Percentiles rank a stretch among this genome's conserved stretches.
Evolutionary conservation across 2,797 vertebrate species (phyloP).

Genomic region (Chelon auratus): DNA sequence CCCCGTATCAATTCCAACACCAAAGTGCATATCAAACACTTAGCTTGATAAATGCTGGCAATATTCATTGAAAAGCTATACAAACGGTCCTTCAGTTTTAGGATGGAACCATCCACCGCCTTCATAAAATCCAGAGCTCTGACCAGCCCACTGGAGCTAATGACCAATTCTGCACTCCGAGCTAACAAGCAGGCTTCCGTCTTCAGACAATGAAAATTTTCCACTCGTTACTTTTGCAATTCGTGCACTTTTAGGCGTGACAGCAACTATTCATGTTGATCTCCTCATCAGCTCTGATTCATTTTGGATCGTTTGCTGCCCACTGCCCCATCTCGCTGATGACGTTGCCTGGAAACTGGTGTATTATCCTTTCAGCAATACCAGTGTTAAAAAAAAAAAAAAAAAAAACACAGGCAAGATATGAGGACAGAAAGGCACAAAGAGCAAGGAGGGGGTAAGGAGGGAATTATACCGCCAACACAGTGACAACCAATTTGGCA

Average conservation of each 20-base stretch:
- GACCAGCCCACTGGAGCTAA: neutral
- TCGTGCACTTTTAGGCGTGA: neutral
- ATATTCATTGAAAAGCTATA: too few species aligned
- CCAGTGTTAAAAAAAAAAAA: neutral
- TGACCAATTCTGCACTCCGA: neutral
- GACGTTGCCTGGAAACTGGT: neutral
- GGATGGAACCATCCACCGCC: neutral
- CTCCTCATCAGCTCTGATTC: neutral
- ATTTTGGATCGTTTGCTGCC: neutral
- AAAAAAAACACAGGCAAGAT: conserved; percentile 35
- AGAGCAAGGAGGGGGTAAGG: conserved; percentile 23
- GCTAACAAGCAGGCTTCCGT: neutral
- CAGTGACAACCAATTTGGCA: conserved; percentile 67
- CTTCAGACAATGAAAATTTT: neutral
- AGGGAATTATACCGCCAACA: conserved; percentile 53
- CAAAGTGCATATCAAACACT: neutral
- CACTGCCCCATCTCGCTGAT: neutral
- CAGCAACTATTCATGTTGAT: neutral
- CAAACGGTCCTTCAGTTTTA: neutral
- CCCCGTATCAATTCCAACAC: neutral
- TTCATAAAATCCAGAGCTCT: neutral
- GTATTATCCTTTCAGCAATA: conserved; percentile 16
- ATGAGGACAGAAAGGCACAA: conserved; percentile 29
- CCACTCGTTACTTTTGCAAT: conserved; percentile 1
- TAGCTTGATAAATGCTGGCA: neutral